Conservation (phyloP, 2,797 vertebrate genomes). For the Oophaga sylvatica region DNA sequence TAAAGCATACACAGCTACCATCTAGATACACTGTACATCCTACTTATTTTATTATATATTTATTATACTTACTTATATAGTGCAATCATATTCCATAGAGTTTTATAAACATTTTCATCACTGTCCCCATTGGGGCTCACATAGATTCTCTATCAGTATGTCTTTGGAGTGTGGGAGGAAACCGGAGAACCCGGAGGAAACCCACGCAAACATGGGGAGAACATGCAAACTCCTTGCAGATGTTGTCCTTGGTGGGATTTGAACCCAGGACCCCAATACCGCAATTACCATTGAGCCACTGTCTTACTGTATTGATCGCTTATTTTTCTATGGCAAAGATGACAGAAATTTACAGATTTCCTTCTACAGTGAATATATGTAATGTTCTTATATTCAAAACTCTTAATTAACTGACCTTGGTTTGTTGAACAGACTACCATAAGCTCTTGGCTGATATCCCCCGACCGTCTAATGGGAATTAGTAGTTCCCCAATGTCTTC, state of each 20-base stretch:
- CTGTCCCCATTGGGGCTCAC: no score
- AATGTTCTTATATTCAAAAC: neutral
- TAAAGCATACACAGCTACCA: neutral
- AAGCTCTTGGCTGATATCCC: constrained; percentile 83
- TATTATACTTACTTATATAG: no score
- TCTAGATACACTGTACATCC: neutral
- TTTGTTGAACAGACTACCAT: constrained; percentile 85
- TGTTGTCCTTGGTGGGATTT: no score
- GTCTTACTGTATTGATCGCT: neutral
- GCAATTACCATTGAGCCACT: no score
- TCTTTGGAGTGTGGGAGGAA: no score
- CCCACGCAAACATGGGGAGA: no score
- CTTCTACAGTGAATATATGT: neutral
- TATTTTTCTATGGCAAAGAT: neutral
- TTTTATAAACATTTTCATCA: no score
- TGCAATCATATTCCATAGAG: no score
- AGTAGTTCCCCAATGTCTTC: constrained; percentile 84
- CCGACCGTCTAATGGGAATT: constrained; percentile 80
- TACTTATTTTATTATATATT: neutral
- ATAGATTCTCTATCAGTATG: no score
- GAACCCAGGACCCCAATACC: no score
- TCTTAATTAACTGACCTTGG: constrained; percentile 74
- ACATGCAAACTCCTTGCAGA: no score
- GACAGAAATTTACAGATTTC: neutral
- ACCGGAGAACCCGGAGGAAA: no score